Conservation (phyloP, 2,113 vertebrate genomes). For the Rhagologus leucostigma region DNA sequence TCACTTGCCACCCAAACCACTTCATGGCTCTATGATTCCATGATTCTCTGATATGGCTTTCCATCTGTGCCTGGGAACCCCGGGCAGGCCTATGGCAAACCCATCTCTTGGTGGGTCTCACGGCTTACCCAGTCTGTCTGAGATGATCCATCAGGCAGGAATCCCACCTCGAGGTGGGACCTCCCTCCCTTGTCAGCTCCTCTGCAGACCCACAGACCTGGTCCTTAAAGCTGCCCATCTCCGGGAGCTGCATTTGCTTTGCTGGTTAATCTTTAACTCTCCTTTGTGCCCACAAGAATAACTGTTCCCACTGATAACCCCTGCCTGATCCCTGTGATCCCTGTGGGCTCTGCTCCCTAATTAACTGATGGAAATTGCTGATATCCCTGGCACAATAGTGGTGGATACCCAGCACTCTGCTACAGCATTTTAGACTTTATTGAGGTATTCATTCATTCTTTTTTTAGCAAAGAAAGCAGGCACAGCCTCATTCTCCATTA, state of each 20-base stretch:
- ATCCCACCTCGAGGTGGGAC: not conserved
- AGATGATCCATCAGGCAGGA: not conserved
- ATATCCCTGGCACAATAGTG: not conserved
- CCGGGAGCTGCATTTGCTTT: not conserved
- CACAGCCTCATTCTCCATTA: not conserved
- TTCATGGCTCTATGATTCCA: not conserved
- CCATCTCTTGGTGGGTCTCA: not conserved
- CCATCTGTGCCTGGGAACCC: not conserved
- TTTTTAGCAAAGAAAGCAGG: not conserved
- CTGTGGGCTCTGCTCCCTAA: not conserved
- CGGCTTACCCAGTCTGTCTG: not conserved
- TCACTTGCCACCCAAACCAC: not conserved
- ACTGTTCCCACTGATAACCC: not conserved
- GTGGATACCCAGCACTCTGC: not conserved
- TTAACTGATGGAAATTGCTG: not conserved
- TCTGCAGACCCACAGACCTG: not conserved
- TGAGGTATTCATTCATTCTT: not conserved
- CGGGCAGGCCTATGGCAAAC: fast-evolving
- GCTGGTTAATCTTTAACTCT: not conserved
- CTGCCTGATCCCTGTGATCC: not conserved
- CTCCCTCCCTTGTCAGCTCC: not conserved
- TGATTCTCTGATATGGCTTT: fast-evolving
- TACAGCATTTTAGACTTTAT: not conserved
- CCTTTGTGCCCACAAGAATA: not conserved
- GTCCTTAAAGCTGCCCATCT: not conserved